Evolutionary conservation across 2,797 vertebrate genomes (phyloP), one percentile per base, ranked within the genome.

Genomic region (Takifugu ocellatus): DNA sequence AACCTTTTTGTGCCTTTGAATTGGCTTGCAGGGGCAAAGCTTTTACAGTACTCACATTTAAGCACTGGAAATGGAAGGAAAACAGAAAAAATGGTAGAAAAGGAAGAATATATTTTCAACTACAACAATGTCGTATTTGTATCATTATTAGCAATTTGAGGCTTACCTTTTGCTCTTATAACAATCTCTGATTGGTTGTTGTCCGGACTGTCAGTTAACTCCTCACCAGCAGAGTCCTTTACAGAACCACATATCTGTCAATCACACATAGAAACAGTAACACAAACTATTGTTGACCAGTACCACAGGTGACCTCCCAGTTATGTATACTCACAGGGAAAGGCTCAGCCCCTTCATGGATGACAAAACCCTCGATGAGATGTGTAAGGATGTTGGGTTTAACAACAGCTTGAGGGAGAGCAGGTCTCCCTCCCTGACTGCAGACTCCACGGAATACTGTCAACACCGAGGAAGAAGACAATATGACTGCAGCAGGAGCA

Each of bases 341-440:
- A n/a, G 97, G 97, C 71, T 98, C 96, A 0, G 95, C 95, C 84
- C 97, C 97, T 72, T 99, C 97, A 87, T 98, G 96, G 84, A 99
- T 98, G 56, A 99, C 96, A 17, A 99, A 99, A 71, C 97, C 97
- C 78, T 98, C 97, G 2, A 99, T 99, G 69, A 99, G 93, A 71
- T 99, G 97, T 0, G 97, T 99, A 14, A 99, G 95, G 76, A 99
- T 96, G 69, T 95, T 95, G 0, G 97, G 97, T 82, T 98, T 98
- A 51, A 98, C 96, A 0, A 99, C 97, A 46, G 97, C 97, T 74
- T 98, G 96, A 2, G 96, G 96, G 2, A 90, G 86, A 24, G 94
- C 93, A 72, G 79, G 94, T 88, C 86, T 93, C 85, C 88, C 94
- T 65, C 81, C 89, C 48, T 79, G 90, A 70, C 53, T 87, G 73